Evolutionary conservation across 2,113 vertebrate species (phyloP).

Genomic region (Equus quagga): DNA sequence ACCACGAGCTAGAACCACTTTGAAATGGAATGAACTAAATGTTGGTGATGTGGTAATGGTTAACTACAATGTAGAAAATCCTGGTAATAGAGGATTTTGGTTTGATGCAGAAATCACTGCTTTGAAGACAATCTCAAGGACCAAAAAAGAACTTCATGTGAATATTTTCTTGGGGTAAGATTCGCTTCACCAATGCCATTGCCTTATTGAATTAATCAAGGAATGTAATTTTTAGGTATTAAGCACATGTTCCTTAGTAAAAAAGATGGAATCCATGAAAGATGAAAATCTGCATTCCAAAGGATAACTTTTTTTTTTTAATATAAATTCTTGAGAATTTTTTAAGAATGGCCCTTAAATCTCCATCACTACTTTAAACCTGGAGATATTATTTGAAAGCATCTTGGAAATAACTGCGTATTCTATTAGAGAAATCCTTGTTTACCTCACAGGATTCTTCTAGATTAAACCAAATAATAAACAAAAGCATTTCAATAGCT

Average conservation of each 20-base stretch:
- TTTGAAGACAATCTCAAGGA: conserved; percentile 95
- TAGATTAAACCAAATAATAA: neutral
- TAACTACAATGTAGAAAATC: conserved; percentile 97
- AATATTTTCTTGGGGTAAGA: conserved; percentile 98
- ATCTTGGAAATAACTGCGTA: conserved; percentile 10
- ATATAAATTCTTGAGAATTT: conserved; percentile 34
- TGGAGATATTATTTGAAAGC: conserved; percentile 25
- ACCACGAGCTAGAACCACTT: conserved; percentile 93
- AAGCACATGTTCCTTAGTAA: neutral
- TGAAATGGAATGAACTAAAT: conserved; percentile 93
- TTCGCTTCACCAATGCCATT: conserved; percentile 62
- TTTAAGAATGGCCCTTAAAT: conserved; percentile 17
- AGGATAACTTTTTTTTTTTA: neutral
- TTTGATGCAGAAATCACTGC: conserved; percentile 95
- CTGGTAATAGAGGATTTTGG: conserved; percentile 98
- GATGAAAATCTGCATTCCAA: neutral
- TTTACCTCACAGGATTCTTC: neutral
- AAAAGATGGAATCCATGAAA: neutral
- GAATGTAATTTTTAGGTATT: conserved; percentile 59
- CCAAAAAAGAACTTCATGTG: conserved; percentile 96
- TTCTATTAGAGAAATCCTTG: conserved; percentile 32
- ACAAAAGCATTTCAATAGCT: neutral
- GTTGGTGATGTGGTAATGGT: conserved; percentile 95
- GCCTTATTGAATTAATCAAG: conserved; percentile 2
- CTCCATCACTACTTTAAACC: neutral